Conservation (phyloP, 2,113 vertebrate genomes). For the Thamnaconus septentrionalis region DNA sequence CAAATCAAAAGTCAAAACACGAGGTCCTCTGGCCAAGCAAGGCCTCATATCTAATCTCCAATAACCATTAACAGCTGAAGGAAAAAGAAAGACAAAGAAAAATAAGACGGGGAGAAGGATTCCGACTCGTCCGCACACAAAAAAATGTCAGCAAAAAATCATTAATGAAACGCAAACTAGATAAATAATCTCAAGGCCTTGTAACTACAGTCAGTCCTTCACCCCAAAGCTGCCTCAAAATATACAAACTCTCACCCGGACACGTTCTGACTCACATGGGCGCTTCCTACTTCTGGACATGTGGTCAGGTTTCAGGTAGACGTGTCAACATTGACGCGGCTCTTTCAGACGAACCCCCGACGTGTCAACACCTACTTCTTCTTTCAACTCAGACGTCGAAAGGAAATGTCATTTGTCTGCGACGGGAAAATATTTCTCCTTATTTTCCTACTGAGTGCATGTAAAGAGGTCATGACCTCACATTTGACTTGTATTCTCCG, state of each 20-base stretch:
- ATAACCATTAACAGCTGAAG: conserved; percentile 41
- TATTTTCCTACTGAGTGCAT: neutral
- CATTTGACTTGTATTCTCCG: neutral
- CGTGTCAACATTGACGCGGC: neutral
- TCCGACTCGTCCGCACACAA: too few relatives aligned
- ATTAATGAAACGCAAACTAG: conserved; percentile 11
- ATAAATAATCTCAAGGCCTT: conserved; percentile 5
- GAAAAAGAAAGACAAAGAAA: too few relatives aligned
- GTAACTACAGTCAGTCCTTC: conserved; percentile 6
- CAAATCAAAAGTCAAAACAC: conserved; percentile 23
- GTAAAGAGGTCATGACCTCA: neutral
- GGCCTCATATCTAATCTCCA: conserved; percentile 26
- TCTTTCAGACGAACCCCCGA: conserved; percentile 2
- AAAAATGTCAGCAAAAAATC: neutral
- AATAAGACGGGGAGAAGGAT: too few relatives aligned
- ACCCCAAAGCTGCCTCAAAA: neutral
- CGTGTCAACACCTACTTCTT: conserved; percentile 25
- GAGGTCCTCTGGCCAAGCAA: conserved; percentile 20
- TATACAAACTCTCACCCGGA: conserved; percentile 1
- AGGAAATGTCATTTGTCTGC: conserved; percentile 29
- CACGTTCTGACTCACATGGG: neutral
- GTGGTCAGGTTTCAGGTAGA: conserved; percentile 11
- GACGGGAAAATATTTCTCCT: conserved; percentile 11
- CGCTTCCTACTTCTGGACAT: conserved; percentile 7
- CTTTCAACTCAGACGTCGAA: conserved; percentile 11